phyloP scores from a whole-genome alignment of 1,140 invertebrate species.

The Drosophila lowei region DNA sequence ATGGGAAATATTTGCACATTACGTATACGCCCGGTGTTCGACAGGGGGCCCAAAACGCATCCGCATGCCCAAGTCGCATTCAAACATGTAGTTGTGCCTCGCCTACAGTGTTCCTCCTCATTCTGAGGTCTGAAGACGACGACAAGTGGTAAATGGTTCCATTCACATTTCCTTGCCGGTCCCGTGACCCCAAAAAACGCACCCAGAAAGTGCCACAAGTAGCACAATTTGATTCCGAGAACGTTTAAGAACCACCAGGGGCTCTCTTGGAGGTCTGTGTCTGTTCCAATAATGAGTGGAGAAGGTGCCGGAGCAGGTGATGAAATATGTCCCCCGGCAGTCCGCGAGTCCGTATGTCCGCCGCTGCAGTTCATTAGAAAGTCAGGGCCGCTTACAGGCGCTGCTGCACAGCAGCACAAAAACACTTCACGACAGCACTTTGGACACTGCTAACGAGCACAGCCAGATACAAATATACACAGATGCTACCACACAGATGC shows the following conservation, averaged over 20 bases:
- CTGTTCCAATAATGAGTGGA: conserved; percentile 53
- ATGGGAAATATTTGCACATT: conserved; percentile 46
- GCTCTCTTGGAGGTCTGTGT: conserved; percentile 12
- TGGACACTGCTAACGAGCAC: conserved; percentile 75
- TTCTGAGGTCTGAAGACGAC: too few species aligned
- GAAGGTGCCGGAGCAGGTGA: conserved; percentile 6
- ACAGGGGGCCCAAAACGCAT: conserved; percentile 3
- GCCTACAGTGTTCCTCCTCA: not conserved
- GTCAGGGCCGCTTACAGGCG: conserved; percentile 46
- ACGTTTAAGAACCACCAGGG: conserved; percentile 46
- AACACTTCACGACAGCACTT: conserved; percentile 64
- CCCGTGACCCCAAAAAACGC: conserved; percentile 1
- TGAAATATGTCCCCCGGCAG: not conserved
- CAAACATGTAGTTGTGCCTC: conserved; percentile 22
- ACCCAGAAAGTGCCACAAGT: conserved; percentile 46
- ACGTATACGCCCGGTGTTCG: conserved; percentile 36
- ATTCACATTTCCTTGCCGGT: not conserved
- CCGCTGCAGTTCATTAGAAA: conserved; percentile 52
- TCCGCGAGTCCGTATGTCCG: conserved; percentile 5
- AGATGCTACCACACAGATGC: not conserved
- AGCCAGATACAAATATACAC: conserved; percentile 15
- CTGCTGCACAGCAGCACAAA: conserved; percentile 44
- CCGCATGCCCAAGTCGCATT: conserved; percentile 4
- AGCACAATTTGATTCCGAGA: conserved; percentile 74
- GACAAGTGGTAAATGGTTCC: too few species aligned